These are phyloP conservation scores for Orcinus orca DNA, from an alignment of 2,113 vertebrate genomes.

Conservation along the genomic window DNA sequence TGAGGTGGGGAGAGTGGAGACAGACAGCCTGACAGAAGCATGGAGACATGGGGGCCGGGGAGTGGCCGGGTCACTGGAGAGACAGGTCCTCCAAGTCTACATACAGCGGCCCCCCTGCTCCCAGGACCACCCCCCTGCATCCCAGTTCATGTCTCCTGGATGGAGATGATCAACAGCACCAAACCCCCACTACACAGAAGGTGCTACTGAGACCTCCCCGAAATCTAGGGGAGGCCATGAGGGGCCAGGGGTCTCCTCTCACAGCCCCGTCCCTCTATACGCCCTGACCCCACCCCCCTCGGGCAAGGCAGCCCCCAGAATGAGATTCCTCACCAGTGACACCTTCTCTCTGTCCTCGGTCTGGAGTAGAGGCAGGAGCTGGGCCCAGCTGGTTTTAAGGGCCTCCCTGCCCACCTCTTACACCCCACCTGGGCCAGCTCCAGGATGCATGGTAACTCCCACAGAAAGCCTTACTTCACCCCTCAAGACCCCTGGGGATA, in stretches of 20 bases:
- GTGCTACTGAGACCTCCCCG: fast-evolving
- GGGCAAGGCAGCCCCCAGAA: not conserved
- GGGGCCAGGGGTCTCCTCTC: not conserved
- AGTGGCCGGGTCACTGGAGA: not conserved
- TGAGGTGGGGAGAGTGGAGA: not conserved
- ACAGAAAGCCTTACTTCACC: not conserved
- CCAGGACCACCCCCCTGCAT: not conserved
- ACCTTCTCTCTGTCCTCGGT: not conserved
- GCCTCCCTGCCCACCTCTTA: not conserved
- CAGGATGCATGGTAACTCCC: not conserved
- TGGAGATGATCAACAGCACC: not conserved
- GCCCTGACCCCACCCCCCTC: fast-evolving
- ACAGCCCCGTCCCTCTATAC: not conserved
- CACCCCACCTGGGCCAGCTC: not conserved
- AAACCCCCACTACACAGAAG: not conserved
- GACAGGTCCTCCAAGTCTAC: not conserved
- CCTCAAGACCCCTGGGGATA: not conserved
- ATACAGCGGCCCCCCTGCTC: not conserved
- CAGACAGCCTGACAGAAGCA: fast-evolving
- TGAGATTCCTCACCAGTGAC: conserved; percentile 41
- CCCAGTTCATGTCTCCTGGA: not conserved
- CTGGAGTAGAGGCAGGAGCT: not conserved
- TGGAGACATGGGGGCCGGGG: fast-evolving
- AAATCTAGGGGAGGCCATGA: fast-evolving
- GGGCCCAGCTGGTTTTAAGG: not conserved